A percentile compares a stretch with the other conserved stretches of the same genome.
Evolutionary conservation across 2,888 invertebrate genomes (phyloP).

Genomic region (Embidobia sp.): DNA sequence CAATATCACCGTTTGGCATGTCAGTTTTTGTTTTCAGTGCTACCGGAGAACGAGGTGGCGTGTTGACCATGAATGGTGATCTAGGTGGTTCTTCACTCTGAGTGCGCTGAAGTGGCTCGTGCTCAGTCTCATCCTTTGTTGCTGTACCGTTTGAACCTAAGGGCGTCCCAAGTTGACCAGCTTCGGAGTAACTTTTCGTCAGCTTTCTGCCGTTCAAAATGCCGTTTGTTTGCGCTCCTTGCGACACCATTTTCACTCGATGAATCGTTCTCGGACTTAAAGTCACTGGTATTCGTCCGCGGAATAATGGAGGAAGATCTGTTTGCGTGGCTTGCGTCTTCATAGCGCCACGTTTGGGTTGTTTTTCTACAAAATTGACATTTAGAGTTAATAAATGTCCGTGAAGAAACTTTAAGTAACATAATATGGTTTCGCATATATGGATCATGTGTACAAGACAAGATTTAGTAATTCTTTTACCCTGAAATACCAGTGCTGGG

Average conservation of each 20-base stretch:
- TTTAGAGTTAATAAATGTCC: too few relatives aligned
- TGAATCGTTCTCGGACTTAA: slow-evolving; percentile 92
- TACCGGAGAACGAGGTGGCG: slow-evolving; percentile 78
- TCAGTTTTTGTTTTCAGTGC: slow-evolving; percentile 58
- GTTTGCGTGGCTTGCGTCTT: slow-evolving; percentile 96
- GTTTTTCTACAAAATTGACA: slow-evolving; percentile 61
- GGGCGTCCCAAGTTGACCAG: slow-evolving; percentile 82
- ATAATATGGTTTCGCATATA: too few relatives aligned
- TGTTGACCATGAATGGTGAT: slow-evolving; percentile 86
- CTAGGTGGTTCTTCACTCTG: slow-evolving; percentile 92
- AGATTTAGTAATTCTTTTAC: too few relatives aligned
- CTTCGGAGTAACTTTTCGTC: slow-evolving; percentile 92
- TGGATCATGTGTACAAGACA: too few relatives aligned
- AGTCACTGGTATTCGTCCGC: slow-evolving; percentile 82
- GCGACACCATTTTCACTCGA: slow-evolving; percentile 93
- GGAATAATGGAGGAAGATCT: slow-evolving; percentile 86
- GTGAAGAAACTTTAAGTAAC: too few relatives aligned
- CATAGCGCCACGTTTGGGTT: slow-evolving; percentile 90
- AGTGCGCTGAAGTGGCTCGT: slow-evolving; percentile 90
- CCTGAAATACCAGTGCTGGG: too few relatives aligned
- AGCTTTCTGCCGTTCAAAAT: slow-evolving; percentile 88
- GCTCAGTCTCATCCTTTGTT: slow-evolving; percentile 82
- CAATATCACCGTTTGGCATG: slow-evolving; percentile 73
- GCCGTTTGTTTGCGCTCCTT: slow-evolving; percentile 95
- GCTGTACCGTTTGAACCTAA: slow-evolving; percentile 71